These are phyloP conservation scores for Palaemon carinicauda DNA, from an alignment of 1,140 invertebrate species.

Conservation along the genomic window DNA sequence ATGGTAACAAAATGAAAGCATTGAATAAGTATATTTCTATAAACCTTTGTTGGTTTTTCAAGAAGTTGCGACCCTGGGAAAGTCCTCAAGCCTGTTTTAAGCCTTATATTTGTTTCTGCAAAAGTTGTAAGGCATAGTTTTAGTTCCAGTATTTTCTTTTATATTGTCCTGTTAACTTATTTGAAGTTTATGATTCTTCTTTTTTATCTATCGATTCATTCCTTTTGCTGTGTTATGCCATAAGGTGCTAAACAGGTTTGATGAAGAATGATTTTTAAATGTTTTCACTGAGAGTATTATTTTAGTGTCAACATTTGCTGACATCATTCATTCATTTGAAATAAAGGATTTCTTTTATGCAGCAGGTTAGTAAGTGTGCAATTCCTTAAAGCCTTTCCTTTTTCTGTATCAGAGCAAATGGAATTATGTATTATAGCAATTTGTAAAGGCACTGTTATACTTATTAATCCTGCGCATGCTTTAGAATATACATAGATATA, in stretches of 20 bases:
- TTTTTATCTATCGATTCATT: not conserved
- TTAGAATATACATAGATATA: not conserved
- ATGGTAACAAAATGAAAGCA: not conserved
- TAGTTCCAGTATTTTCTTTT: not conserved
- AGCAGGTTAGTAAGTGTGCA: too few relatives aligned
- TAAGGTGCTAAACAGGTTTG: conserved; percentile 2
- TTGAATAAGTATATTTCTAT: not conserved
- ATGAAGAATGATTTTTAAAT: not conserved
- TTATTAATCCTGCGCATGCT: not conserved
- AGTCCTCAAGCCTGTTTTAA: not conserved
- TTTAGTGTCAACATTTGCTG: too few relatives aligned
- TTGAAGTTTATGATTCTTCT: not conserved
- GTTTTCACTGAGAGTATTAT: too few relatives aligned
- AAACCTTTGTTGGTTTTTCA: not conserved
- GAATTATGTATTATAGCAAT: too few relatives aligned
- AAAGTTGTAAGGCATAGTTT: not conserved
- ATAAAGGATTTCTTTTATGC: too few relatives aligned
- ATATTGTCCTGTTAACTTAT: not conserved
- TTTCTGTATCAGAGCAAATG: too few relatives aligned
- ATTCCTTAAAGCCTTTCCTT: too few relatives aligned
- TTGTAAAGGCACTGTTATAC: too few relatives aligned
- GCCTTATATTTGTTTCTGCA: not conserved
- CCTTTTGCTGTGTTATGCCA: not conserved
- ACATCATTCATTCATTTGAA: too few relatives aligned
- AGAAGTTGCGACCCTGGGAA: not conserved